Conservation (phyloP, 2,888 invertebrate genomes). For the Drosophila emarginata region DNA sequence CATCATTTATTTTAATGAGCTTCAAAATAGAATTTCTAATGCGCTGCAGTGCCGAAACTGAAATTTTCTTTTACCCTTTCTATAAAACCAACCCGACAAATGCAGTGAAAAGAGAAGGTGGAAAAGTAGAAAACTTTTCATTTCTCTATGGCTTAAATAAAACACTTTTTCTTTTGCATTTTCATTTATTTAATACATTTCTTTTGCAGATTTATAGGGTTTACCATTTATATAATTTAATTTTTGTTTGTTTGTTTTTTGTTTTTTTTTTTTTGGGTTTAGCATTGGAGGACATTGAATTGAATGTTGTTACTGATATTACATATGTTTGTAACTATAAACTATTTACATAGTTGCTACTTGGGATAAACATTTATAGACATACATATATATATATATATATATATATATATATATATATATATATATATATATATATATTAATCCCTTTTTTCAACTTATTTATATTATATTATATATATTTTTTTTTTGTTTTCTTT, state of each 20-base stretch:
- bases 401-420: slow-evolving; percentile 22
- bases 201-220: slow-evolving; percentile 59
- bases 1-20: slow-evolving; percentile 81
- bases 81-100: neutral
- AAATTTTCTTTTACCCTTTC: slow-evolving; percentile 20
- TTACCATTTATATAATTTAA: neutral
- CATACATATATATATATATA: slow-evolving; percentile 6
- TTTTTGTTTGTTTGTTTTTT: neutral
- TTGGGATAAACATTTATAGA: slow-evolving; percentile 43
- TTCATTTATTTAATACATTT: slow-evolving; percentile 66
- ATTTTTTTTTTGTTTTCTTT: slow-evolving; percentile 1
- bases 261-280: slow-evolving; percentile 33
- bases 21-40: slow-evolving; percentile 73
- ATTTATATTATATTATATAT: neutral
- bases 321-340: slow-evolving; percentile 40
- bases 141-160: neutral
- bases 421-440: too few relatives aligned
- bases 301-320: slow-evolving; percentile 55
- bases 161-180: slow-evolving; percentile 44
- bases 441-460: neutral
- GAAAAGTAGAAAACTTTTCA: neutral
- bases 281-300: slow-evolving; percentile 73
- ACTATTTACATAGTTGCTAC: slow-evolving; percentile 68
- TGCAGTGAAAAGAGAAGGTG: neutral
- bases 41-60: slow-evolving; percentile 26